Percentiles rank a stretch among this genome's conserved stretches.
Conservation (phyloP, 2,113 vertebrate genomes). For the Lota lota region DNA sequence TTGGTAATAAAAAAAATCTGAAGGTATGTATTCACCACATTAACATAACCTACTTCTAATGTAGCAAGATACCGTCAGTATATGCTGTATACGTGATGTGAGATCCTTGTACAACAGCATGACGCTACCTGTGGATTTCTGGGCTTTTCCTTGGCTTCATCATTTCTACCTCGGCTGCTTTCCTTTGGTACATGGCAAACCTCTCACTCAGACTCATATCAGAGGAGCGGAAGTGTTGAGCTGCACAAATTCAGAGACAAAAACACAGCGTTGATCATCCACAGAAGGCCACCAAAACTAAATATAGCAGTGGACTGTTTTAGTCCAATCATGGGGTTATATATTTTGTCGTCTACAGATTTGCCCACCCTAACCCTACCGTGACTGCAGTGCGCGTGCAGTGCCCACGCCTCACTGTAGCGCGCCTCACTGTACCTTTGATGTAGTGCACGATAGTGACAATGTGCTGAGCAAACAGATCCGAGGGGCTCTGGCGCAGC, state of each 20-base stretch:
- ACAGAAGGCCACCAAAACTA: too few species aligned
- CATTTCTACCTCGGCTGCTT: slow-evolving; percentile 89
- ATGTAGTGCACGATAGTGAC: slow-evolving; percentile 97
- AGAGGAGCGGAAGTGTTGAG: slow-evolving; percentile 92
- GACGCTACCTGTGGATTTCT: slow-evolving; percentile 93
- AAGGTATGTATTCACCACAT: too few species aligned
- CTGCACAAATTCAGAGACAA: slow-evolving; percentile 62
- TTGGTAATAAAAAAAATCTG: too few species aligned
- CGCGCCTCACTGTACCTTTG: slow-evolving; percentile 78
- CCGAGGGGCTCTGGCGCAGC: slow-evolving; percentile 88
- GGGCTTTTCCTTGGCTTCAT: slow-evolving; percentile 95
- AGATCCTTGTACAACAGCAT: neutral
- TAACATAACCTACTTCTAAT: neutral
- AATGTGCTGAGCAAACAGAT: slow-evolving; percentile 95
- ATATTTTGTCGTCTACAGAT: too few species aligned
- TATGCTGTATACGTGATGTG: neutral
- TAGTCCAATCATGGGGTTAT: too few species aligned
- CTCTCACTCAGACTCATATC: slow-evolving; percentile 94
- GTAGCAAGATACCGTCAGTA: neutral
- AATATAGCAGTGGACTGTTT: too few species aligned
- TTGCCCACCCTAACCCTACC: neutral
- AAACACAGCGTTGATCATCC: neutral
- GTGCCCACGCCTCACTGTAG: neutral
- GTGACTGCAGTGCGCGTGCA: neutral
- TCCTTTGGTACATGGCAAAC: slow-evolving; percentile 98